These are phyloP conservation scores for Lithosia quadra DNA, from an alignment of 2,888 invertebrate species.

Conservation along the genomic window DNA sequence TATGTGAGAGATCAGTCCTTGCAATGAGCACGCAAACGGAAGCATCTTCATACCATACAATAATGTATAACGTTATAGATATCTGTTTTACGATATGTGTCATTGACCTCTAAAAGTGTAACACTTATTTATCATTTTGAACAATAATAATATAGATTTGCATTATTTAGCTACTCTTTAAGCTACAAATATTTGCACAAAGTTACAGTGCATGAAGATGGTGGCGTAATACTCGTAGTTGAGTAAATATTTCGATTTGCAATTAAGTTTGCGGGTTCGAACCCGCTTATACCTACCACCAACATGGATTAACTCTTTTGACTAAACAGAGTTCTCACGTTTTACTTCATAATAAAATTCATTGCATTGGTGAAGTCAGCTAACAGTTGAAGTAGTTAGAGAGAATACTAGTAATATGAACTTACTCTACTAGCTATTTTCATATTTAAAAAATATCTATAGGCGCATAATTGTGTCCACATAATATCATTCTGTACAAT, in stretches of 20 bases:
- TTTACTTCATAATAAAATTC: neutral
- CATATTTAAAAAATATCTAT: too few relatives aligned
- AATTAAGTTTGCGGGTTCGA: neutral
- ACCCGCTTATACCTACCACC: neutral
- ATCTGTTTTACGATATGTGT: slow-evolving; percentile 46
- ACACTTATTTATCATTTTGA: slow-evolving; percentile 40
- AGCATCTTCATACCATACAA: slow-evolving; percentile 40
- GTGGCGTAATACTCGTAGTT: slow-evolving; percentile 4
- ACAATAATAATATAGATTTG: slow-evolving; percentile 28
- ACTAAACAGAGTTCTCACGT: neutral
- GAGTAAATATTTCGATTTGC: neutral
- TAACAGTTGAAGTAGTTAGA: neutral
- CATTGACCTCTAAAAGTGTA: slow-evolving; percentile 41
- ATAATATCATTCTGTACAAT: neutral
- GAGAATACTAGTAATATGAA: neutral
- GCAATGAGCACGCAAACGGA: slow-evolving; percentile 24
- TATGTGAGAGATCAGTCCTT: neutral
- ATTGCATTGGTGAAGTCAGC: neutral
- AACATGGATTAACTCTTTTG: neutral
- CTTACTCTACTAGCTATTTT: neutral
- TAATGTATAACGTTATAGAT: slow-evolving; percentile 36
- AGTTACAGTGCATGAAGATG: neutral
- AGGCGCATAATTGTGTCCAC: neutral
- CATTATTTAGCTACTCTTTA: neutral
- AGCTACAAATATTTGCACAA: neutral